A percentile compares a stretch with the other conserved stretches of the same genome.
phyloP scores from a whole-genome alignment of 30 jellyfish, hydroid and myxozoan species.

The Aurelia coerulea region DNA sequence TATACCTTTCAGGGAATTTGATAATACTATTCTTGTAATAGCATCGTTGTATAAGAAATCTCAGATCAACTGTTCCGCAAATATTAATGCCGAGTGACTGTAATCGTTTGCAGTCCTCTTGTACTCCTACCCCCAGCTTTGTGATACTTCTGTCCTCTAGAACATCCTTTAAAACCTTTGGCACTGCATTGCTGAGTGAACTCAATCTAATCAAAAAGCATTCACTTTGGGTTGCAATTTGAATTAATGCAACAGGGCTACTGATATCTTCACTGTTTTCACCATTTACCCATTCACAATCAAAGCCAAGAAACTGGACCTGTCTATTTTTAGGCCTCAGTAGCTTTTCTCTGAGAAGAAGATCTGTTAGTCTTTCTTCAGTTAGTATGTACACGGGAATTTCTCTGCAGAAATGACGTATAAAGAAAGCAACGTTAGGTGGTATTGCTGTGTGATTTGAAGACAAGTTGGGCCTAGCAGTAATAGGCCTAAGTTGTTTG shows the following conservation, averaged over 20 bases:
- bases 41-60: slow-evolving; percentile 83
- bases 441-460: slow-evolving; percentile 43
- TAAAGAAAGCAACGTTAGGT: background rate
- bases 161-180: slow-evolving; percentile 40
- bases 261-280: background rate
- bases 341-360: slow-evolving; percentile 36
- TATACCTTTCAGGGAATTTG: slow-evolving; percentile 57
- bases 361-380: slow-evolving; percentile 58
- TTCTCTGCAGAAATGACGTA: slow-evolving; percentile 29
- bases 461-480: background rate
- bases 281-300: slow-evolving; percentile 89
- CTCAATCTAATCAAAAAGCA: slow-evolving; percentile 59
- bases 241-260: slow-evolving; percentile 84
- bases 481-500: background rate
- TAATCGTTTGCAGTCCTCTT: slow-evolving; percentile 84
- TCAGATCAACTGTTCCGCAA: slow-evolving; percentile 85
- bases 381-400: slow-evolving; percentile 61
- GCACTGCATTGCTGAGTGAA: slow-evolving; percentile 12
- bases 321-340: background rate
- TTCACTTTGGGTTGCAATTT: slow-evolving; percentile 72
- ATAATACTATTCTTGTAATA: slow-evolving; percentile 47
- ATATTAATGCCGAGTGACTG: slow-evolving; percentile 70
- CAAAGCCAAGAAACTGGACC: slow-evolving; percentile 83
- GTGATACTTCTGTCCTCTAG: slow-evolving; percentile 73
- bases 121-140: slow-evolving; percentile 95